Evolutionary conservation across 2,888 invertebrate species (phyloP).

Genomic region (Cecidostiba fungosa): DNA sequence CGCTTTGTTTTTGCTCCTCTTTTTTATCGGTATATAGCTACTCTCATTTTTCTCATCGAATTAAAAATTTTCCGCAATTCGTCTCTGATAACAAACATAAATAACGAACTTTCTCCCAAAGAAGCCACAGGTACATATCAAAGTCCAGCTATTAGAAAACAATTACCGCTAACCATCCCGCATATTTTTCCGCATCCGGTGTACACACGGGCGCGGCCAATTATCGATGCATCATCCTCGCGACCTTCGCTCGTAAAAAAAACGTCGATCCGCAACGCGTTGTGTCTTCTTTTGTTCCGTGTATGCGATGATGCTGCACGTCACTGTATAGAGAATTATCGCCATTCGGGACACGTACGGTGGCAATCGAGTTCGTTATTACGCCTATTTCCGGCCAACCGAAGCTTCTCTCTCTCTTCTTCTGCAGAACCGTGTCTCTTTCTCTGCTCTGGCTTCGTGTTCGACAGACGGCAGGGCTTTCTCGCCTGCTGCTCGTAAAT

Average conservation of each 20-base stretch:
- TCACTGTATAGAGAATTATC: conserved; percentile 42
- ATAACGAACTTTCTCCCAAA: too few relatives aligned
- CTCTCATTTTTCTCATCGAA: too few relatives aligned
- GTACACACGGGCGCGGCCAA: not conserved
- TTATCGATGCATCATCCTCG: conserved; percentile 1
- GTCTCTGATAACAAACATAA: too few relatives aligned
- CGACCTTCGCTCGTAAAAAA: conserved; percentile 13
- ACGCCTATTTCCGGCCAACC: conserved; percentile 73
- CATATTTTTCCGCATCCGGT: not conserved
- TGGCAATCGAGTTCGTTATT: conserved; percentile 73
- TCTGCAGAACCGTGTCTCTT: not conserved
- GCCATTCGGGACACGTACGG: conserved; percentile 68
- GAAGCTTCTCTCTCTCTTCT: conserved; percentile 33
- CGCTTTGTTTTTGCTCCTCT: not conserved
- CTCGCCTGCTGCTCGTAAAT: conserved; percentile 3
- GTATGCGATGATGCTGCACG: not conserved
- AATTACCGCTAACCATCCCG: not conserved
- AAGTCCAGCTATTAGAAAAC: conserved; percentile 24
- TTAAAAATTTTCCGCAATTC: too few relatives aligned
- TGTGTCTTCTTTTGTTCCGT: not conserved
- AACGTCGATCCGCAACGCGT: not conserved
- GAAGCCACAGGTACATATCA: not conserved
- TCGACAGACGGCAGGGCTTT: conserved; percentile 8
- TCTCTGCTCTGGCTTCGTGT: not conserved
- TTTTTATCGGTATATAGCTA: not conserved